Evolutionary conservation across 2,113 vertebrate species (phyloP), one percentile per base, ranked within the genome.

Genomic region (Proteles cristata): DNA sequence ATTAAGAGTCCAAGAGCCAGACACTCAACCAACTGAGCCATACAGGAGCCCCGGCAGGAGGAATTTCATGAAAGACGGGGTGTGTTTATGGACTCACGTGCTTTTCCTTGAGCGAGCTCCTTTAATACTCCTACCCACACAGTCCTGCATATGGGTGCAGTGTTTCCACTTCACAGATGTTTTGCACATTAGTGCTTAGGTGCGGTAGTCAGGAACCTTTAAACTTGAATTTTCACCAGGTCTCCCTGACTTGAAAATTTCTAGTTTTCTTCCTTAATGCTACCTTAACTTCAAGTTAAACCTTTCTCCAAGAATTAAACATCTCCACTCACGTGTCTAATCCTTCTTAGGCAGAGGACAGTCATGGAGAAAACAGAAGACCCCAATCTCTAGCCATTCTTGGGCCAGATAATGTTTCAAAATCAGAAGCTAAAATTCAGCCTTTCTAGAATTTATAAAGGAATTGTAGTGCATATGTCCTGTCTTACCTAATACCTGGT

Each of bases 111-210:
- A 0, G 9, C 7, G 0, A 4, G 10, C 28, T 86, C 55, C 17
- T 1, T 28, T 58, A 45, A n/a, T 26, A 50, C 28, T 35, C 66
- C 53, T 1, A 25, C 17, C 63, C 14, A 16, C 15, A 12, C 1
- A 4, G 26, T 0, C 65, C 81, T 33, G 50, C 11, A 2, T 7
- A 2, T 2, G n/a, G 61, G 19, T 28, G 39, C 0, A 4, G 7
- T 4, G 8, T 5, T 28, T 16, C 81, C 50, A 11, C 25, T 28
- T 71, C 31, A 33, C 53, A 73, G 84, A 19, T 55, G 45, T 74
- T 15, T 82, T 16, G 8, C 55, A 74, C 58, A 16, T 26, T 79
- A 50, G 8, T 15, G 45, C 11, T 33, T 45, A 39, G 43, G 15
- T 21, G 39, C 17, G 14, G 15, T 5, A 28, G n/a, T 23, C 65